These are phyloP conservation scores for Brienomyrus longianalis DNA, from an alignment of 2,113 vertebrate genomes.

Conservation along the genomic window DNA sequence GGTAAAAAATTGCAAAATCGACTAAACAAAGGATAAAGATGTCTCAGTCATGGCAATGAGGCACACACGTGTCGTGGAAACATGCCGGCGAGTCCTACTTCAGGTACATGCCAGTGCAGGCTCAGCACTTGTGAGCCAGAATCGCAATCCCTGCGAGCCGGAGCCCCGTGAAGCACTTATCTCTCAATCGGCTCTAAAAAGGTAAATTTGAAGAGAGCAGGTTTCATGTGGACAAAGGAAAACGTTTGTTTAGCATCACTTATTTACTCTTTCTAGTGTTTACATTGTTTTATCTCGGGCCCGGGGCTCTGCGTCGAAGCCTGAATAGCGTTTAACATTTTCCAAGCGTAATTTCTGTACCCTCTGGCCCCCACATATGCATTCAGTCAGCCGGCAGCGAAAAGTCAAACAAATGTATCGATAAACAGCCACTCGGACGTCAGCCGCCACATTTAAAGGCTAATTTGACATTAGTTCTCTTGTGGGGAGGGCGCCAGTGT, in stretches of 20 bases:
- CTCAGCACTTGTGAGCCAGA: background rate
- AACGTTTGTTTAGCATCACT: background rate
- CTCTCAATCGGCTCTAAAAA: background rate
- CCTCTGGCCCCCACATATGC: slow-evolving; percentile 31
- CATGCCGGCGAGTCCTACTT: background rate
- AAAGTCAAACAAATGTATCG: background rate
- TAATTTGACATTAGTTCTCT: background rate
- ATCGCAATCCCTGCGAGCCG: background rate
- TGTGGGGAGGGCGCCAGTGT: background rate
- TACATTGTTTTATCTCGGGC: slow-evolving; percentile 36
- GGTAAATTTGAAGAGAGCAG: background rate
- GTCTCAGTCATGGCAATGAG: background rate
- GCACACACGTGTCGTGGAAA: background rate
- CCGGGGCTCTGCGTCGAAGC: slow-evolving; percentile 31
- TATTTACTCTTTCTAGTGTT: slow-evolving; percentile 36
- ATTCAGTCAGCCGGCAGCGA: slow-evolving; percentile 29
- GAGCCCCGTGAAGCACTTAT: background rate
- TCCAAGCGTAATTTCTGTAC: slow-evolving; percentile 36
- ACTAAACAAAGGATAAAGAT: background rate
- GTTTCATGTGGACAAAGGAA: background rate
- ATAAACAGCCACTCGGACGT: slow-evolving; percentile 21
- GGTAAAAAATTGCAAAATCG: background rate
- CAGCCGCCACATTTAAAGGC: background rate
- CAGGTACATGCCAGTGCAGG: background rate
- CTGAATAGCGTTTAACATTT: slow-evolving; percentile 39